Conservation (phyloP, 1,140 invertebrate species). For the Drosophila fuyamai region DNA sequence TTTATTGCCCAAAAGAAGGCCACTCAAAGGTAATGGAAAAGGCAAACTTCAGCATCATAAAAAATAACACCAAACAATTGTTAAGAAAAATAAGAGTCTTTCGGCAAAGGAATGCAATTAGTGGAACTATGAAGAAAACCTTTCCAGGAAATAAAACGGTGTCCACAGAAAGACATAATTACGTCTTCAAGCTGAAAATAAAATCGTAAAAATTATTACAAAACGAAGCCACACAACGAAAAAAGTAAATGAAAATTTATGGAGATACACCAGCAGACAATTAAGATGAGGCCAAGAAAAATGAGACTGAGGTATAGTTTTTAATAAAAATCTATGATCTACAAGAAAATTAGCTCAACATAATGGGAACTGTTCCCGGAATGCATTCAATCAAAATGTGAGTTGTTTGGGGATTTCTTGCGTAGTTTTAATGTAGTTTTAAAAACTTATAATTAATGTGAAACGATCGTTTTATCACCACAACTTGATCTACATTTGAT, state of each 20-base stretch:
- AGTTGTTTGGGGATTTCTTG: slow-evolving; percentile 16
- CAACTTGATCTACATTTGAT: slow-evolving; percentile 80
- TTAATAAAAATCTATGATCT: slow-evolving; percentile 72
- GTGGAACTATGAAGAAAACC: slow-evolving; percentile 27
- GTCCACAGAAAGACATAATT: slow-evolving; percentile 55
- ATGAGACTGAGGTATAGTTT: slow-evolving; percentile 36
- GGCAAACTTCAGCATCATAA: slow-evolving; percentile 16
- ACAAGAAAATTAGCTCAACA: slow-evolving; percentile 67
- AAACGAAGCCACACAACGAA: slow-evolving; percentile 37
- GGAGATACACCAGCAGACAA: slow-evolving; percentile 17
- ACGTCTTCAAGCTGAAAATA: slow-evolving; percentile 48
- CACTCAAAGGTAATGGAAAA: slow-evolving; percentile 36
- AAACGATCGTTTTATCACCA: slow-evolving; percentile 71
- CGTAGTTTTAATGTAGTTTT: slow-evolving; percentile 62
- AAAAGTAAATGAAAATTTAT: slow-evolving; percentile 31
- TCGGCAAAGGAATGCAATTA: slow-evolving; percentile 58
- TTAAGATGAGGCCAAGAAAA: slow-evolving; percentile 20
- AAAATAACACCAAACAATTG: slow-evolving; percentile 14
- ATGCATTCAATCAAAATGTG: slow-evolving; percentile 78
- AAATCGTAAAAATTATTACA: slow-evolving; percentile 72
- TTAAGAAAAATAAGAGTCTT: slow-evolving; percentile 33
- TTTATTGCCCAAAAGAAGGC: slow-evolving; percentile 22
- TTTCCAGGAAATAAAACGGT: slow-evolving; percentile 56
- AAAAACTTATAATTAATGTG: slow-evolving; percentile 83
- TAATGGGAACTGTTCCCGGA: slow-evolving; percentile 75